phyloP scores from a whole-genome alignment of 1,140 invertebrate genomes.

The Tetraneura akinire region DNA sequence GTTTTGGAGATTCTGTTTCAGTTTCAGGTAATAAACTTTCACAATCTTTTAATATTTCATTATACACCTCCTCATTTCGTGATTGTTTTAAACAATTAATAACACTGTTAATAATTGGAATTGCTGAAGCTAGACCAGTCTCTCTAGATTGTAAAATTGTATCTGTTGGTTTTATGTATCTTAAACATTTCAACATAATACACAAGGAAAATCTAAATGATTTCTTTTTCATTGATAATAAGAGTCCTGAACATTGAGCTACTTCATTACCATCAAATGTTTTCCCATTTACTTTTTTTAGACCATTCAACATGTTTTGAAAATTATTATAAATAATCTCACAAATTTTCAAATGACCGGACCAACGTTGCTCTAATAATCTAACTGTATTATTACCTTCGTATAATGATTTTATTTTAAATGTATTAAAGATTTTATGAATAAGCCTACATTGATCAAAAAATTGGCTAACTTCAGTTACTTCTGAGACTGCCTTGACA shows the following conservation, averaged over 20 bases:
- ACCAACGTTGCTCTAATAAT: constrained; percentile 19
- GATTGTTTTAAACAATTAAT: no score
- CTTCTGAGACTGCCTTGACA: background rate
- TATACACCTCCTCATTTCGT: no score
- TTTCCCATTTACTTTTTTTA: background rate
- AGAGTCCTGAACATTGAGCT: background rate
- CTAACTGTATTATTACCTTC: constrained; percentile 1
- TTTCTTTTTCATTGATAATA: background rate
- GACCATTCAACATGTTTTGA: background rate
- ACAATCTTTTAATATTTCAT: no score
- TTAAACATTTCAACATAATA: constrained; percentile 10
- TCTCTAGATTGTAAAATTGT: no score
- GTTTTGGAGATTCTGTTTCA: no score
- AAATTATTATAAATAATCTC: constrained; percentile 22
- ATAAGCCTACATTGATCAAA: background rate
- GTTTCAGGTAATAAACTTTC: no score
- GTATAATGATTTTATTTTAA: background rate
- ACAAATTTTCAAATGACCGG: background rate
- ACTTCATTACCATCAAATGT: constrained; percentile 13
- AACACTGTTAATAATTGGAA: no score
- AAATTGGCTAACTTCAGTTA: background rate
- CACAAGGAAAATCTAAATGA: background rate
- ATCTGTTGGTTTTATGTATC: background rate
- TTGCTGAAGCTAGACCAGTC: no score
- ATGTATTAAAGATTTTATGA: background rate